phyloP scores from a whole-genome alignment of 2,113 vertebrate genomes.

The Mus musculus region DNA sequence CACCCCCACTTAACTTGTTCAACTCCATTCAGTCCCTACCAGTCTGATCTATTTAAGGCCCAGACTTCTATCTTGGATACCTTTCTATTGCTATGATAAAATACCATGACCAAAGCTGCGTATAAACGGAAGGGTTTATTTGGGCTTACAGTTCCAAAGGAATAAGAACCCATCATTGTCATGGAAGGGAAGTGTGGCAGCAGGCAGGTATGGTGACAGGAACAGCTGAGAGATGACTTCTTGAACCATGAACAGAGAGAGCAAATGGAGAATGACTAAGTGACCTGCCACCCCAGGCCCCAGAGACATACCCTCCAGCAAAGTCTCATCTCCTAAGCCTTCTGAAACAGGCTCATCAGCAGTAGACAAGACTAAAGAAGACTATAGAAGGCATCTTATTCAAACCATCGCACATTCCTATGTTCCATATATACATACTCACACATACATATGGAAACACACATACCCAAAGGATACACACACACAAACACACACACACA shows the following conservation, averaged over 20 bases:
- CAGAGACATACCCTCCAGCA: background rate
- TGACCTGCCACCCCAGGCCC: background rate
- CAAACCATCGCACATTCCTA: background rate
- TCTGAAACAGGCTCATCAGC: background rate
- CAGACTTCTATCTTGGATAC: background rate
- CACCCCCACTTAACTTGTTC: background rate
- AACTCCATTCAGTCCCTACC: background rate
- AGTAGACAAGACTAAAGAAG: background rate
- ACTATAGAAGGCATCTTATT: background rate
- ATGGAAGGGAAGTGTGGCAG: background rate
- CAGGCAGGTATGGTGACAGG: background rate
- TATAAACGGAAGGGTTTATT: background rate
- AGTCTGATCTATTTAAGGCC: background rate
- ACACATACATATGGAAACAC: background rate
- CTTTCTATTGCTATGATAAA: background rate
- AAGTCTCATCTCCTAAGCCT: background rate
- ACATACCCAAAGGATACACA: background rate
- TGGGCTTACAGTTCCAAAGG: background rate
- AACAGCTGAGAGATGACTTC: background rate
- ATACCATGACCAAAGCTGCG: background rate
- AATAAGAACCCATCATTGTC: background rate
- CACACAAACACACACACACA: background rate
- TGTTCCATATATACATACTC: no score
- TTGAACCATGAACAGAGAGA: background rate
- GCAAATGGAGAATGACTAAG: background rate